phyloP scores from a whole-genome alignment of 2,888 invertebrate genomes.

The Amiota minor region DNA sequence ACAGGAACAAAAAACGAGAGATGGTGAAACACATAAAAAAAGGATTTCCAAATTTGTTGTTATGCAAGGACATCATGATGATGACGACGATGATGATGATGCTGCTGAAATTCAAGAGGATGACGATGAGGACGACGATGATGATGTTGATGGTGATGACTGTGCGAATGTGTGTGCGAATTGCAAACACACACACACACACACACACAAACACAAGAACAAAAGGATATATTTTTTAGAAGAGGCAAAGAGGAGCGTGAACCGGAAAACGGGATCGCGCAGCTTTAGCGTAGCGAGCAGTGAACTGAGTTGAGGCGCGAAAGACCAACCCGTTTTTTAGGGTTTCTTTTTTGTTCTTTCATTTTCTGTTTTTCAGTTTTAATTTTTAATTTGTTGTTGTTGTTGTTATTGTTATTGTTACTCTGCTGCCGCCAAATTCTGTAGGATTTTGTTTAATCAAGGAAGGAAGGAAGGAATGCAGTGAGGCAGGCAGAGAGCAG shows the following conservation, averaged over 20 bases:
- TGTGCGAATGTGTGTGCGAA: constrained; percentile 27
- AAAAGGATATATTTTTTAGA: constrained; percentile 35
- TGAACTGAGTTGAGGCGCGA: constrained; percentile 11
- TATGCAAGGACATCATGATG: constrained; percentile 50
- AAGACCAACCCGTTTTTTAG: constrained; percentile 63
- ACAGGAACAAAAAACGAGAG: constrained; percentile 34
- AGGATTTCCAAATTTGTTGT: constrained; percentile 46
- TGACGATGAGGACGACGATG: constrained; percentile 34
- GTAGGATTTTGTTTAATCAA: constrained; percentile 17
- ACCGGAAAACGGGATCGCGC: constrained; percentile 11
- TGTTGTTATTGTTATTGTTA: constrained; percentile 48
- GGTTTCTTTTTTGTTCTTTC: constrained; percentile 27
- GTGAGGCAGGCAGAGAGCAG: constrained; percentile 1
- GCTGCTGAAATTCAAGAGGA: constrained; percentile 38
- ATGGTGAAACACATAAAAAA: constrained; percentile 42
- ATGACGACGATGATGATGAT: constrained; percentile 58
- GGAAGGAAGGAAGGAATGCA: neutral
- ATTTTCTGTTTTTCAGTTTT: neutral
- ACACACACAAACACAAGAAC: constrained; percentile 50
- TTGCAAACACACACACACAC: constrained; percentile 39
- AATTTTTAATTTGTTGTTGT: neutral
- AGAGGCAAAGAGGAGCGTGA: constrained; percentile 14
- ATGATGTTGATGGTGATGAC: constrained; percentile 35
- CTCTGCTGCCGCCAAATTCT: constrained; percentile 29
- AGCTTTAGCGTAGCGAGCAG: neutral